phyloP scores from a whole-genome alignment of 2,888 invertebrate genomes.

The Chelonus formosanus region DNA sequence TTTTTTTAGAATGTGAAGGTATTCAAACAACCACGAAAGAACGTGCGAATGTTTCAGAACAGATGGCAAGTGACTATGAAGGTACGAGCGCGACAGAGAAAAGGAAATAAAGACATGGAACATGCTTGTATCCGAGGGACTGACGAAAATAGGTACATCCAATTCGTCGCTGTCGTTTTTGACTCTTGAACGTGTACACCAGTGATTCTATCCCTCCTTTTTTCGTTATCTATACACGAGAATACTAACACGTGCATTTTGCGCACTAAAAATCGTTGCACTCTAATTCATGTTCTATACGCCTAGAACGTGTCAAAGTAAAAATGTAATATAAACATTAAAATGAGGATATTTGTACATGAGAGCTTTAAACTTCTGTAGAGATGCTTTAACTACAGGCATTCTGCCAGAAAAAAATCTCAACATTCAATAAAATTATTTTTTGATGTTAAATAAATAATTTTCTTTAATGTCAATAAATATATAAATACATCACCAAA shows the following conservation, averaged over 20 bases:
- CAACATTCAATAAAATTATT: conserved; percentile 5
- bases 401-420: conserved; percentile 31
- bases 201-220: conserved; percentile 23
- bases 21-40: conserved; percentile 8
- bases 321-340: conserved; percentile 14
- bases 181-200: conserved; percentile 31
- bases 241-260: conserved; percentile 23
- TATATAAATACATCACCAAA: background rate
- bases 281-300: conserved; percentile 10
- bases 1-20: background rate
- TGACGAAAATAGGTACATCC: conserved; percentile 22
- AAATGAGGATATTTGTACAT: conserved; percentile 1
- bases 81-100: conserved; percentile 2
- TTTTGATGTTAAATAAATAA: too few species aligned
- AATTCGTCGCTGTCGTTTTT: conserved; percentile 23
- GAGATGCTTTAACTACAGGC: conserved; percentile 21
- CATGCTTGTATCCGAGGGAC: background rate
- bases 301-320: background rate
- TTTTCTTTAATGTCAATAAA: background rate
- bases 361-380: background rate
- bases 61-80: conserved; percentile 24
- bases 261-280: conserved; percentile 2
- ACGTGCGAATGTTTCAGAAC: conserved; percentile 21
- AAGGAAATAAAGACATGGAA: conserved; percentile 1
- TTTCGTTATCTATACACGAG: background rate